Conservation (phyloP, 2,113 vertebrate genomes). For the Gobius niger region DNA sequence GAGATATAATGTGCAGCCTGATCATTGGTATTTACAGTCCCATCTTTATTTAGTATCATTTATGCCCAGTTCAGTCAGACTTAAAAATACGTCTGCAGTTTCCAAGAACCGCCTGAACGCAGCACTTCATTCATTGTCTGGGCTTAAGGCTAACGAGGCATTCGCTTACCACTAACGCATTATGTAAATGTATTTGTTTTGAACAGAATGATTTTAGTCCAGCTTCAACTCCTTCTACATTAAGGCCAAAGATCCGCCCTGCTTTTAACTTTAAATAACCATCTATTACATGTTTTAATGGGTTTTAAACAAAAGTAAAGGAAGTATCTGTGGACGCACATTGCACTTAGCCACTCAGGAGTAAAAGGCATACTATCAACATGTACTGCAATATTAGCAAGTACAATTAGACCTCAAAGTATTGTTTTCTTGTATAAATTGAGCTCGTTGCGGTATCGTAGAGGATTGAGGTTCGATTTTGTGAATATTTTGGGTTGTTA, state of each 20-base stretch:
- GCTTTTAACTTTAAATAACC: neutral
- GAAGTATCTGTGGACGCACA: constrained; percentile 60
- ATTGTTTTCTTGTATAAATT: constrained; percentile 36
- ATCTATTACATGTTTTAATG: constrained; percentile 12
- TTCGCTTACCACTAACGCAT: neutral
- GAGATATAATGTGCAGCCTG: too few species aligned
- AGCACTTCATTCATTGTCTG: neutral
- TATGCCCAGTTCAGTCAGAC: too few species aligned
- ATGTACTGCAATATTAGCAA: constrained; percentile 31
- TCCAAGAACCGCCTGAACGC: neutral
- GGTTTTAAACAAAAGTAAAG: constrained; percentile 27
- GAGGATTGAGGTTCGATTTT: constrained; percentile 37
- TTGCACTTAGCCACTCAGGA: constrained; percentile 74
- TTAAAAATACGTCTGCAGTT: neutral
- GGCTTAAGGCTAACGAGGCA: neutral
- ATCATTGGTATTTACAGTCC: too few species aligned
- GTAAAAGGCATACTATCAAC: constrained; percentile 41
- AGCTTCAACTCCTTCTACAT: neutral
- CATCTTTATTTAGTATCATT: too few species aligned
- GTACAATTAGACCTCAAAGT: constrained; percentile 37
- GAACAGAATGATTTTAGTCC: constrained; percentile 3
- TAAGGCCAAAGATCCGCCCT: constrained; percentile 26
- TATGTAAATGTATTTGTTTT: too few species aligned
- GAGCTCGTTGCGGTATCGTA: constrained; percentile 15
- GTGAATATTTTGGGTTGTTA: constrained; percentile 48